Percentiles rank a stretch among this genome's conserved stretches.
phyloP scores from a whole-genome alignment of 2,113 vertebrate genomes.

The Trinectes maculatus region DNA sequence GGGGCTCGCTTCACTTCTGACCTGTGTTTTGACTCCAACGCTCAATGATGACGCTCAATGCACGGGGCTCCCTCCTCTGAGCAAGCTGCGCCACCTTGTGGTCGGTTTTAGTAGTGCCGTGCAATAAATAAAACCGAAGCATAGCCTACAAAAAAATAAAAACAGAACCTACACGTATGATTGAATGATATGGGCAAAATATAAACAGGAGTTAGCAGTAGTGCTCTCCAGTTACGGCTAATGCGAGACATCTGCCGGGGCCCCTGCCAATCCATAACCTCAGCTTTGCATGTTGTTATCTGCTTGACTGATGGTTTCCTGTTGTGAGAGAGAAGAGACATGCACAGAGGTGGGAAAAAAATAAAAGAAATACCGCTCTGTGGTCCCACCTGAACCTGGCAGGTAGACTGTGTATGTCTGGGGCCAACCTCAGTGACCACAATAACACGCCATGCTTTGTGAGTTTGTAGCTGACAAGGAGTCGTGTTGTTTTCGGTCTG shows the following conservation, averaged over 20 bases:
- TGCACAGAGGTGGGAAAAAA: not conserved
- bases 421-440: conserved; percentile 68
- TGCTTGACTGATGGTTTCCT: conserved; percentile 72
- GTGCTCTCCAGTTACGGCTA: not conserved
- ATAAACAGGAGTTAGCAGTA: not conserved
- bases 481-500: no score
- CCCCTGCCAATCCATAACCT: not conserved
- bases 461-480: no score
- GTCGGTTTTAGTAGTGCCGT: not conserved
- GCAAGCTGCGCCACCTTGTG: conserved; percentile 62
- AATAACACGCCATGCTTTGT: conserved; percentile 63
- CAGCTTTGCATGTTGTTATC: conserved; percentile 48
- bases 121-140: not conserved
- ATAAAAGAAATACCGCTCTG: conserved; percentile 41
- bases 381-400: conserved; percentile 73
- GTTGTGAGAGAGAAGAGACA: conserved; percentile 58
- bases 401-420: conserved; percentile 56
- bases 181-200: no score
- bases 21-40: not conserved
- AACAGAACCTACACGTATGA: no score
- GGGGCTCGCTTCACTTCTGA: conserved; percentile 44
- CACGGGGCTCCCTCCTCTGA: not conserved
- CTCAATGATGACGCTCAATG: not conserved
- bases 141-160: no score
- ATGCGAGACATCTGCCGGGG: not conserved